Evolutionary conservation across 2,888 invertebrate species (phyloP).

Genomic region (Diaprepes abbreviatus): DNA sequence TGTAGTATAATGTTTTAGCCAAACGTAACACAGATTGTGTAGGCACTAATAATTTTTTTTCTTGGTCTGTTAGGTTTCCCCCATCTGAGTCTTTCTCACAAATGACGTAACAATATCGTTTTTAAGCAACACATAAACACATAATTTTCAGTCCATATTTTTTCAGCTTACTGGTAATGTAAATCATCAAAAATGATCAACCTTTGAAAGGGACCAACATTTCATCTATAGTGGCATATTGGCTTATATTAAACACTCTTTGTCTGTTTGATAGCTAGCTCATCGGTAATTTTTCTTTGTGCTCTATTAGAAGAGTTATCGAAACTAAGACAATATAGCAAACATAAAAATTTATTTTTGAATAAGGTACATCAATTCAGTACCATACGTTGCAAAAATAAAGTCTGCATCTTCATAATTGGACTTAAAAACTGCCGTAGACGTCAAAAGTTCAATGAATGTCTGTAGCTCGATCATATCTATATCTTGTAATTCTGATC

Average conservation of each 20-base stretch:
- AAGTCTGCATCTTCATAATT: conserved; percentile 10
- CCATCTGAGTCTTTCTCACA: conserved; percentile 57
- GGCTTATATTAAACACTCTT: neutral
- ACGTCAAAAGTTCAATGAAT: conserved; percentile 7
- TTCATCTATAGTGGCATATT: too few species aligned
- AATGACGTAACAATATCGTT: conserved; percentile 55
- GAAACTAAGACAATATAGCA: neutral
- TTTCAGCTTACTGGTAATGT: conserved; percentile 58
- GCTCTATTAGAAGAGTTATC: neutral
- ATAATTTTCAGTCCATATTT: conserved; percentile 60
- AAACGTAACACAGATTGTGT: conserved; percentile 57
- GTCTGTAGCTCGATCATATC: neutral
- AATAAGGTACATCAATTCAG: neutral
- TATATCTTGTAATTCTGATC: neutral
- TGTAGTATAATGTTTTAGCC: conserved; percentile 53
- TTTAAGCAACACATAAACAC: conserved; percentile 55
- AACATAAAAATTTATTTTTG: conserved; percentile 1
- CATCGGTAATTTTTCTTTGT: conserved; percentile 10
- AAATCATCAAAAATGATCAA: conserved; percentile 56
- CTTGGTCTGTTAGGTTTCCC: conserved; percentile 52
- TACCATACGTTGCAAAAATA: conserved; percentile 14
- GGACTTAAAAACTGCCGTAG: conserved; percentile 3
- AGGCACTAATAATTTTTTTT: conserved; percentile 54
- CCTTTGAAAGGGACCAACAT: conserved; percentile 56
- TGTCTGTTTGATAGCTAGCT: conserved; percentile 10